Conservation (phyloP, 2,888 invertebrate species). For the Aricia artaxerxes region DNA sequence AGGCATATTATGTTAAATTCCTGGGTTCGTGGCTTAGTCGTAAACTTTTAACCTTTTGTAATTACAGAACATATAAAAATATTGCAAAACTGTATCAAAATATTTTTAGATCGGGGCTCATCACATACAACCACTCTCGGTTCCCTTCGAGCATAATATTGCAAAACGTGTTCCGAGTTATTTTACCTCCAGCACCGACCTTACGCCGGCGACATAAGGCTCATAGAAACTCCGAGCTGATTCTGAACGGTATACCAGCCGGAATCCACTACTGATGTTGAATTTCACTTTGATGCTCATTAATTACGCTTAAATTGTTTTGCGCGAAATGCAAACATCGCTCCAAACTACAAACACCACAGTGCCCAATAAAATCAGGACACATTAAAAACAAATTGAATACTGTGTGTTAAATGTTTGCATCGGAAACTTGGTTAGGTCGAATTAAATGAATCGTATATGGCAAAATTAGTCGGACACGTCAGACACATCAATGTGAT, state of each 20-base stretch:
- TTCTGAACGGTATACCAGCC: neutral
- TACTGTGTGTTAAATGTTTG: neutral
- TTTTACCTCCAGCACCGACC: neutral
- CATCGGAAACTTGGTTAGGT: neutral
- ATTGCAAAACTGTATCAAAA: neutral
- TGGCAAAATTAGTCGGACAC: neutral
- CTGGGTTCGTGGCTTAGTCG: neutral
- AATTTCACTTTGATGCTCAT: slow-evolving; percentile 31
- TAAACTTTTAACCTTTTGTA: neutral
- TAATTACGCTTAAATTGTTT: slow-evolving; percentile 31
- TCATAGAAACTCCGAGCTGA: neutral
- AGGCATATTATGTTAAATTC: neutral
- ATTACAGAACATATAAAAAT: neutral
- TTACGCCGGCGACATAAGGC: neutral
- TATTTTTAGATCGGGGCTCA: neutral
- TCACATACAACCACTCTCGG: neutral
- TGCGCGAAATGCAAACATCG: slow-evolving; percentile 30
- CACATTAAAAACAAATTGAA: neutral
- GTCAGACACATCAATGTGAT: too few relatives aligned
- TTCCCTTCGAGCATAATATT: slow-evolving; percentile 13
- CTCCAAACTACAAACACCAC: slow-evolving; percentile 15
- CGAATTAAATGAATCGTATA: neutral
- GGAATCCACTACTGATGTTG: slow-evolving; percentile 27
- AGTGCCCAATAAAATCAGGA: neutral
- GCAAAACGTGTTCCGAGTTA: slow-evolving; percentile 1